These are phyloP conservation scores for Vollenhovia emeryi DNA, from an alignment of 1,140 invertebrate species.

Conservation along the genomic window DNA sequence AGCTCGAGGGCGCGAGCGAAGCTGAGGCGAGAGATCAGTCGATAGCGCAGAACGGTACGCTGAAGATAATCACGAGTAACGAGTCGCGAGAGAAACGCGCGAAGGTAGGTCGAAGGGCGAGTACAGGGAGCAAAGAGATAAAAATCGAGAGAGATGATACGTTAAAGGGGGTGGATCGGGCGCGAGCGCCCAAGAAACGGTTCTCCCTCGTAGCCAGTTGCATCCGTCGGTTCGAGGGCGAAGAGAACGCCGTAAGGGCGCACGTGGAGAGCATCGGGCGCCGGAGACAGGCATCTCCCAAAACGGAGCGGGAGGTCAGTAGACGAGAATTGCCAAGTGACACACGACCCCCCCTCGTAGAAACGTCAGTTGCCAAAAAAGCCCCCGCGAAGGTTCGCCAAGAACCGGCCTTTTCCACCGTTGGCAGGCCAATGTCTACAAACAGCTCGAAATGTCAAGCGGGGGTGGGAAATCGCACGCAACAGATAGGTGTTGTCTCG, in stretches of 20 bases:
- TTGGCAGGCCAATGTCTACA: constrained; percentile 83
- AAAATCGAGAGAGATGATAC: constrained; percentile 25
- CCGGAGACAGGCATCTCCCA: constrained; percentile 77
- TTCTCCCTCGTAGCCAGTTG: constrained; percentile 83
- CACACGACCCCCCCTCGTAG: constrained; percentile 20
- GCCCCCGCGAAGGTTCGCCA: constrained; percentile 29
- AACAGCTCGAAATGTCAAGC: constrained; percentile 76
- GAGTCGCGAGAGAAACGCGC: not conserved
- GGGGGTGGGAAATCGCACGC: not conserved
- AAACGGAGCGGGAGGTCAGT: constrained; percentile 85
- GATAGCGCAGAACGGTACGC: not conserved
- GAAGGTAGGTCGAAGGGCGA: constrained; percentile 62
- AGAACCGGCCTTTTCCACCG: constrained; percentile 67
- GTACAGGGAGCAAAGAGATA: constrained; percentile 44
- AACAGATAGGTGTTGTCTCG: not conserved
- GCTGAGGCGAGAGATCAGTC: not conserved
- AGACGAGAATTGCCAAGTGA: constrained; percentile 53
- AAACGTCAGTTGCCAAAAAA: constrained; percentile 57
- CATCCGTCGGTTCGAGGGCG: constrained; percentile 81
- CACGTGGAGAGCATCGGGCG: constrained; percentile 69
- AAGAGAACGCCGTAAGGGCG: constrained; percentile 69
- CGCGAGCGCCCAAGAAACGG: constrained; percentile 73
- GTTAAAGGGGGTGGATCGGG: constrained; percentile 45
- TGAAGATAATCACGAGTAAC: not conserved
- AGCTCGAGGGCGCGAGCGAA: not conserved